A percentile compares a stretch with the other conserved stretches of the same genome.
phyloP scores from a whole-genome alignment of 1,140 invertebrate species.

The Lepidurus apus region DNA sequence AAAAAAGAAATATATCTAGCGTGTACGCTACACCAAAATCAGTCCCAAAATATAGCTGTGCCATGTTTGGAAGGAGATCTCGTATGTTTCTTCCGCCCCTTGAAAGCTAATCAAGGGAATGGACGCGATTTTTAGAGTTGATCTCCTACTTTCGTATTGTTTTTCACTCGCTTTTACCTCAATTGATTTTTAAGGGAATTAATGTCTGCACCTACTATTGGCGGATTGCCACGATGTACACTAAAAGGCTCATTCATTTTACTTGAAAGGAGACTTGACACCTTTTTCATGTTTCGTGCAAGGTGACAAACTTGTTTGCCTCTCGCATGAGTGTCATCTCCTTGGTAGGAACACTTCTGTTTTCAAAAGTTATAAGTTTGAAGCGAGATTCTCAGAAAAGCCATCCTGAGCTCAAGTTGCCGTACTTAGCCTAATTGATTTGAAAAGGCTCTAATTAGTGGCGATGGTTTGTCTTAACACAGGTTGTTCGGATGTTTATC shows the following conservation, averaged over 20 bases:
- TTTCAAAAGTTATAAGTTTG: no score
- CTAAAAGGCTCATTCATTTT: not conserved
- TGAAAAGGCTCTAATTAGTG: not conserved
- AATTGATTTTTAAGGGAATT: no score
- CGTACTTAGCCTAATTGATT: not conserved
- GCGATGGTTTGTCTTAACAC: constrained; percentile 40
- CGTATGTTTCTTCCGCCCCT: not conserved
- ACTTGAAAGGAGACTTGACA: not conserved
- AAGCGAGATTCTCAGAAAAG: no score
- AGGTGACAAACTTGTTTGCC: not conserved
- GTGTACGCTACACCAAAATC: not conserved
- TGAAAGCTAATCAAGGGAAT: not conserved
- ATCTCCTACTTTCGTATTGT: not conserved
- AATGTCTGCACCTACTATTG: not conserved
- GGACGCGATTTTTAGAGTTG: not conserved
- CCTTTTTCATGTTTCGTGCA: not conserved
- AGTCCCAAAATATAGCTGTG: not conserved
- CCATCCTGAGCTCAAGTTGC: no score
- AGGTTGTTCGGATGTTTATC: constrained; percentile 83
- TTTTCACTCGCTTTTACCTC: no score
- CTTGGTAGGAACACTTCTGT: not conserved
- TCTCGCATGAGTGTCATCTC: not conserved
- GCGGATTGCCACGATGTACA: not conserved
- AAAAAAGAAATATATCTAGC: not conserved
- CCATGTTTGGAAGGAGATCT: not conserved